Conservation (phyloP, 2,113 vertebrate species). For the Mastomys coucha region DNA sequence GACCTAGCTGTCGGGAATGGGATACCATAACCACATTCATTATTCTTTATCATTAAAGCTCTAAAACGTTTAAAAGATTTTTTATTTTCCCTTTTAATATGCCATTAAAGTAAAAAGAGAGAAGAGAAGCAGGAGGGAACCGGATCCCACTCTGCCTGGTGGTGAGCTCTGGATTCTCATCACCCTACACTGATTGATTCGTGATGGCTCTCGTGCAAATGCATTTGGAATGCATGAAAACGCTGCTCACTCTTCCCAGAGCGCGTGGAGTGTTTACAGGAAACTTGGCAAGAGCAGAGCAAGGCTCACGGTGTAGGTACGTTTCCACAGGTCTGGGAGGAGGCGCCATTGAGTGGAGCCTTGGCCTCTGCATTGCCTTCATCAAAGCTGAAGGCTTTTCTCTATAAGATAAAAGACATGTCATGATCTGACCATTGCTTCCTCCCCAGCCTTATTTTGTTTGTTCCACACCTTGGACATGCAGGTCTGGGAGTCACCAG, state of each 20-base stretch:
- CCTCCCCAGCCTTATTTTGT: background rate
- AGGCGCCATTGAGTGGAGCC: slow-evolving; percentile 31
- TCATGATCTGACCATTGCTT: background rate
- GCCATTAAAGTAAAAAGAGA: slow-evolving; percentile 51
- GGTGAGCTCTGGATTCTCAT: background rate
- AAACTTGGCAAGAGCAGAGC: slow-evolving; percentile 57
- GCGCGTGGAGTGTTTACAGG: slow-evolving; percentile 41
- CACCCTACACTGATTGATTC: slow-evolving; percentile 29
- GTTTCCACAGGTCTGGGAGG: slow-evolving; percentile 60
- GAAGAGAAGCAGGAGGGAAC: slow-evolving; percentile 9
- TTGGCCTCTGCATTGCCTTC: slow-evolving; percentile 48
- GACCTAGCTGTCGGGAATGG: background rate
- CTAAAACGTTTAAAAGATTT: slow-evolving; percentile 34
- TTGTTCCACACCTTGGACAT: background rate
- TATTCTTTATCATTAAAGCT: slow-evolving; percentile 50
- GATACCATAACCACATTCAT: slow-evolving; percentile 11
- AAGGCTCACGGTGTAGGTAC: slow-evolving; percentile 42
- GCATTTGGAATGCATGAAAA: slow-evolving; percentile 59
- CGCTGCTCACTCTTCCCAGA: slow-evolving; percentile 10
- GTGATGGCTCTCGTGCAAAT: slow-evolving; percentile 26
- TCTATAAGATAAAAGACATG: background rate
- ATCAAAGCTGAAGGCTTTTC: background rate
- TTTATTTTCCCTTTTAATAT: background rate
- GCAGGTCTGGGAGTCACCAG: background rate
- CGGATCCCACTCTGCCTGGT: background rate